A percentile compares a stretch with the other conserved stretches of the same genome.
phyloP scores from a whole-genome alignment of 2,113 vertebrate species.

The Myotis lucifugus region DNA sequence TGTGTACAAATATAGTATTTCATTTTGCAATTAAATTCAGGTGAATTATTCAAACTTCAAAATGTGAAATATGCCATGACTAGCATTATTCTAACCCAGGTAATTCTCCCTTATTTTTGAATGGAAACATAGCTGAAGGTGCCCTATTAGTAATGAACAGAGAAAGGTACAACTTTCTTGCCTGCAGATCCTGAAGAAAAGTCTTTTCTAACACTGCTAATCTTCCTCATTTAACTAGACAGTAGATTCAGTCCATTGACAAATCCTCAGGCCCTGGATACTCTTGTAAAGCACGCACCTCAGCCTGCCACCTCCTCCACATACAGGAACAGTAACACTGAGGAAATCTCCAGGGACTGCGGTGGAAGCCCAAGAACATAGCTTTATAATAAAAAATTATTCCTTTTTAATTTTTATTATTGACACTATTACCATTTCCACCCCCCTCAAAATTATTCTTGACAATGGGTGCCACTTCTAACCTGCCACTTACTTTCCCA shows the following conservation, averaged over 20 bases:
- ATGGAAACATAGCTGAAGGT: conserved; percentile 53
- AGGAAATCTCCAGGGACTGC: neutral
- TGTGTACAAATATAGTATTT: conserved; percentile 51
- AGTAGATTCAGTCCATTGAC: neutral
- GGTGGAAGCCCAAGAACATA: neutral
- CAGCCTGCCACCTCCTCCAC: neutral
- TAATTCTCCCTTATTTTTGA: conserved; percentile 50
- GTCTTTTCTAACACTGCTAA: neutral
- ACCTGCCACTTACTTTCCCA: neutral
- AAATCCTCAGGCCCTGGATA: neutral
- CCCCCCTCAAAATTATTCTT: neutral
- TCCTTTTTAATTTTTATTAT: neutral
- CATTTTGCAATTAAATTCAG: conserved; percentile 68
- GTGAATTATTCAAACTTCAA: conserved; percentile 66
- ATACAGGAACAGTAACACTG: neutral
- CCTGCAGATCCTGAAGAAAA: conserved; percentile 33
- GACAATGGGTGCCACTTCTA: neutral
- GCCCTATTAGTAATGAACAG: neutral
- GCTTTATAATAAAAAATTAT: neutral
- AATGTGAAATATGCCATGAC: conserved; percentile 51
- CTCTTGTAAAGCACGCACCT: neutral
- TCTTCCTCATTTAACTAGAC: conserved; percentile 13
- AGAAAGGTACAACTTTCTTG: conserved; percentile 7
- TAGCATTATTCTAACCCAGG: conserved; percentile 42
- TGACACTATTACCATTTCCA: neutral